Base-by-base conservation (phyloP, 2,113 vertebrate species). In the Thymallus thymallus region DNA sequence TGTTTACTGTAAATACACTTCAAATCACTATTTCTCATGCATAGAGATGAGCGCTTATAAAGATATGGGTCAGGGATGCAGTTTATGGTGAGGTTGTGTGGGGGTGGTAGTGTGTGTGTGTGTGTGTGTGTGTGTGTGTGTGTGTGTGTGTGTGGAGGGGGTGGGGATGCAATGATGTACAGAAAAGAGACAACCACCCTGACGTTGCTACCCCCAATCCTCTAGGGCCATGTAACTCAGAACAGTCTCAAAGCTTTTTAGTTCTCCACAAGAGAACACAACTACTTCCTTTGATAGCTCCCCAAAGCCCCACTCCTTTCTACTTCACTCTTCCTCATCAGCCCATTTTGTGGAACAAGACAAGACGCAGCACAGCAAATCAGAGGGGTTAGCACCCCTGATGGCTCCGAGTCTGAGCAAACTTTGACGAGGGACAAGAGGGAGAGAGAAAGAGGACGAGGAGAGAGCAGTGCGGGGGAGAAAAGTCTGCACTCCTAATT, bases 1-100 rank as follows among this genome's bases (percentile, higher is more conserved):
- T 75, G 45, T 83, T 80, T 69, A 73, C 35, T 69, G 64, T 14
- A 74, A 85, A 80, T 85, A 75, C 63, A 79, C 58, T 56, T 65
- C 55, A 23, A 76, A 66, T 14, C 10, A 29, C 5, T 55, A 63
- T 72, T 58, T 74, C 41, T 70, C 61, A 69, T 76, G 70, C 74
- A 73, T 64, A 70, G 30, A 60, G 68, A 79, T 32, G 64, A 46
- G 48, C 77, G 70, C 68, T 72, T 69, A 23, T n/a, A 46, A 5
- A 13, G 6, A 14, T 45, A 16, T 24, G 20, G 58, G 58, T 46
- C 32, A 46, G 71, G 32, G 10, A 13, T 24, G 5, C 23, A 0
- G 71, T 73, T 32, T 30, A 82, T 88, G 82, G 86, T 30, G 24
- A n/a, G 51, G 51, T 1, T 55, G 51, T 13, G 51, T 16, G 51